Base-by-base conservation (phyloP, 1,140 invertebrate genomes). In the Nymphalis io region DNA sequence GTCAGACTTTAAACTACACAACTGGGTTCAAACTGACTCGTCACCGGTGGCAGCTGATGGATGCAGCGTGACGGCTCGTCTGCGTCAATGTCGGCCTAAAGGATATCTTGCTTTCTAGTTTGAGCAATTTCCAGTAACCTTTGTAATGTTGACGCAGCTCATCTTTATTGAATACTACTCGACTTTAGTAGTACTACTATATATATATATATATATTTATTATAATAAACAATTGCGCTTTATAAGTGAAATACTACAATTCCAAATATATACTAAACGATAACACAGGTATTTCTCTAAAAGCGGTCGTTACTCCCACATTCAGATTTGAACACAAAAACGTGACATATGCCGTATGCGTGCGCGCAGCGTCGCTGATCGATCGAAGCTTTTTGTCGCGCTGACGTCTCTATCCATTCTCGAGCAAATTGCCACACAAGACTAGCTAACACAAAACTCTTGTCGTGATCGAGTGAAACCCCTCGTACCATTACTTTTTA, bases 321-420 rank as follows among this genome's bases (percentile, higher is more conserved):
- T 48, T 62, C 59, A 62, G 60, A 62, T 46, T 48, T 27, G 46
- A 46, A 59, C 21, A 53, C n/a, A 51, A 46, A 53, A 42, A 58
- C 53, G 60, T 70, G 61, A 59, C 68, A 70, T 70, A 70, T 62
- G 63, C 48, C 38, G 57, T 16, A 74, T 81, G 83, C 84, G 83
- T 81, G 72, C 72, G 80, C 84, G 80, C 80, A 78, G 68, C 68
- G 64, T 38, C 74, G 57, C 75, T 91, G 87, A 91, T 88, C 81
- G 87, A 91, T 91, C 82, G 85, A 75, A 80, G 87, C 87, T 91
- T 90, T 91, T 91, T 91, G 86, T 91, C 75, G 72, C 73, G 82
- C 59, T 89, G 89, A 91, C 89, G 68, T 88, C 85, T 91, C 83
- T 82, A 91, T 91, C 83, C 78, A 90, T 89, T 83, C 78, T 66